A percentile compares a stretch with the other conserved stretches of the same genome.
Conservation (phyloP, 2,797 vertebrate genomes). For the Octomys mimax region DNA sequence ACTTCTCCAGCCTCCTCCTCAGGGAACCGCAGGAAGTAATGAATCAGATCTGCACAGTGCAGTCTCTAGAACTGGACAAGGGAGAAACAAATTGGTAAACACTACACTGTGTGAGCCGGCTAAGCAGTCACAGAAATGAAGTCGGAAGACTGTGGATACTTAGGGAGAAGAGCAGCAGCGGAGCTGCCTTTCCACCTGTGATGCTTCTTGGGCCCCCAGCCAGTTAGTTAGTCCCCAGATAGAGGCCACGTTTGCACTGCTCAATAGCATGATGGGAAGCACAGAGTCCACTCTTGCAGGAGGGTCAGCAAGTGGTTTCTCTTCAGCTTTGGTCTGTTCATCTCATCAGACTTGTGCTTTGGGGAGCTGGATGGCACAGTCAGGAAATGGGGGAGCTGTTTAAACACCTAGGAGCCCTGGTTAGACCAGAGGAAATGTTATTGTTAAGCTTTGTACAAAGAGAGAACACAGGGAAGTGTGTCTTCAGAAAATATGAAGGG, state of each 20-base stretch:
- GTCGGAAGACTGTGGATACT: neutral
- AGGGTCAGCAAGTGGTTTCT: neutral
- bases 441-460: neutral
- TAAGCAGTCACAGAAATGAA: conserved; percentile 23
- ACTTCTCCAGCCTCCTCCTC: neutral
- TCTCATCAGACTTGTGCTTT: conserved; percentile 16
- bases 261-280: neutral
- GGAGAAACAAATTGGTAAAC: conserved; percentile 16
- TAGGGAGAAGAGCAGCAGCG: neutral
- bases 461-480: neutral
- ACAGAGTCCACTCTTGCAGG: neutral
- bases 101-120: neutral
- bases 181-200: neutral
- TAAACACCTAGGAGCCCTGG: neutral
- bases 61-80: conserved; percentile 59
- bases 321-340: neutral
- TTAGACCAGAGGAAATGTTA: neutral
- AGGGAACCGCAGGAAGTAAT: conserved; percentile 22
- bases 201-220: neutral
- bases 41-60: neutral
- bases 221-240: conserved; percentile 5
- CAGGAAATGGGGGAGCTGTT: neutral
- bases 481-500: neutral
- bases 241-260: neutral
- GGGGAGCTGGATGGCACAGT: neutral